A percentile compares a stretch with the other conserved stretches of the same genome.
phyloP scores from a whole-genome alignment of 1,140 invertebrate species.

The Rhizoglyphus robini region DNA sequence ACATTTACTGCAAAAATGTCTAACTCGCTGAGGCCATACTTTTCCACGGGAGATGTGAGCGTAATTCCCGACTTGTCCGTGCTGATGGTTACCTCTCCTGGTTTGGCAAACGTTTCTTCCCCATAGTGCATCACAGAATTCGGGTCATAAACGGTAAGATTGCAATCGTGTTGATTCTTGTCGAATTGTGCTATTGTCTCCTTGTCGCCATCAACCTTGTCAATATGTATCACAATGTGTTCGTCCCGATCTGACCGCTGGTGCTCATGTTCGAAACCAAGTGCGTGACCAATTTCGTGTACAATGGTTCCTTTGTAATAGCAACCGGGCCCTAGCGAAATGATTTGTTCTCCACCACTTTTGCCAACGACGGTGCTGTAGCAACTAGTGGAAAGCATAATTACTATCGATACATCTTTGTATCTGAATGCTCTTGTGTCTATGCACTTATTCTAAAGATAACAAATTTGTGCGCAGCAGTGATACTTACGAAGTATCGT shows the following conservation, averaged over 20 bases:
- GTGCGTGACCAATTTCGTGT: neutral
- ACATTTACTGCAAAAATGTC: no score
- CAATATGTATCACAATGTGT: neutral
- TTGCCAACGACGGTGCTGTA: conserved; percentile 26
- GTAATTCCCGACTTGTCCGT: no score
- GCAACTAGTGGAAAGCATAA: neutral
- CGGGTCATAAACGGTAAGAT: neutral
- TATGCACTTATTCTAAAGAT: neutral
- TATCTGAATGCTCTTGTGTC: neutral
- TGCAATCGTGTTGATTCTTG: neutral
- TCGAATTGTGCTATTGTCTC: neutral
- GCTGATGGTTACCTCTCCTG: no score
- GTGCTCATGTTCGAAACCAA: neutral
- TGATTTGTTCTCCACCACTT: conserved; percentile 25
- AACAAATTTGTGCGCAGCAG: neutral
- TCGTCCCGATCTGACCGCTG: neutral
- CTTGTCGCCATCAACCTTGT: neutral
- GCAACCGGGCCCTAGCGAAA: conserved; percentile 15
- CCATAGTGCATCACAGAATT: neutral
- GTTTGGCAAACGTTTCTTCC: conserved; percentile 50
- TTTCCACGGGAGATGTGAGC: no score
- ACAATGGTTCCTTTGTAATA: neutral
- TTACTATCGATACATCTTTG: neutral
- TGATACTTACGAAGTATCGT: no score
- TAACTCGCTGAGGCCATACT: no score